A percentile compares a stretch with the other conserved stretches of the same genome.
These are phyloP conservation scores for Tinea semifulvella DNA, from an alignment of 2,888 invertebrate species.

Conservation along the genomic window DNA sequence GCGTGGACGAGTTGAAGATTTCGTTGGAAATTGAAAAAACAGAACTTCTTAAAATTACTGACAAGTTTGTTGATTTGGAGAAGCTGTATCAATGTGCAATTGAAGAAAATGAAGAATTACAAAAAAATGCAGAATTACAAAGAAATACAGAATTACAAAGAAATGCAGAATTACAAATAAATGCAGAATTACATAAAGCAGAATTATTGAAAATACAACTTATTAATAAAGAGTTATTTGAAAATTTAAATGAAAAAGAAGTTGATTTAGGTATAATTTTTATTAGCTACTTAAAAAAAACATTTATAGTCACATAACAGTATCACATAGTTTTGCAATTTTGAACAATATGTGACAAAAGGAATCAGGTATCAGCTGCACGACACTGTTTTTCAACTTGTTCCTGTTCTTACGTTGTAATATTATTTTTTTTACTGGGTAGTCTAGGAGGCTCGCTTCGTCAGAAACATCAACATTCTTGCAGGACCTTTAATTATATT, in stretches of 20 bases:
- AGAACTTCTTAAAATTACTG: constrained; percentile 33
- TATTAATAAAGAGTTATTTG: constrained; percentile 27
- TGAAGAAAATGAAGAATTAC: constrained; percentile 32
- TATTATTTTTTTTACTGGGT: too few species aligned
- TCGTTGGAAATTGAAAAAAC: constrained; percentile 32
- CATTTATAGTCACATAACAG: too few species aligned
- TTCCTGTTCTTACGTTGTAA: too few species aligned
- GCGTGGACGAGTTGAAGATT: constrained; percentile 37
- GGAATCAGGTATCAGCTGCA: too few species aligned
- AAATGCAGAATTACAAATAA: constrained; percentile 30
- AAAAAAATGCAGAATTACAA: constrained; percentile 31
- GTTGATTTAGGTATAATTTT: constrained; percentile 29
- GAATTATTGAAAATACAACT: constrained; percentile 36
- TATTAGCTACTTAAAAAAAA: constrained; percentile 5
- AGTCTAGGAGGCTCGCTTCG: too few species aligned
- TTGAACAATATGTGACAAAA: too few species aligned
- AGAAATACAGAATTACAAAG: too few species aligned
- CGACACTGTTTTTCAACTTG: too few species aligned
- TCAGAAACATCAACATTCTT: too few species aligned
- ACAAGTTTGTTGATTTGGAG: constrained; percentile 38
- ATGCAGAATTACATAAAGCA: constrained; percentile 30
- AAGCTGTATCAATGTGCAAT: constrained; percentile 34
- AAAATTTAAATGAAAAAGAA: constrained; percentile 28
- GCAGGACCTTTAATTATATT: too few species aligned
- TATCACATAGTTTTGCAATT: too few species aligned